phyloP scores from a whole-genome alignment of 2,888 invertebrate species.

The Hemistola chrysoprasaria region DNA sequence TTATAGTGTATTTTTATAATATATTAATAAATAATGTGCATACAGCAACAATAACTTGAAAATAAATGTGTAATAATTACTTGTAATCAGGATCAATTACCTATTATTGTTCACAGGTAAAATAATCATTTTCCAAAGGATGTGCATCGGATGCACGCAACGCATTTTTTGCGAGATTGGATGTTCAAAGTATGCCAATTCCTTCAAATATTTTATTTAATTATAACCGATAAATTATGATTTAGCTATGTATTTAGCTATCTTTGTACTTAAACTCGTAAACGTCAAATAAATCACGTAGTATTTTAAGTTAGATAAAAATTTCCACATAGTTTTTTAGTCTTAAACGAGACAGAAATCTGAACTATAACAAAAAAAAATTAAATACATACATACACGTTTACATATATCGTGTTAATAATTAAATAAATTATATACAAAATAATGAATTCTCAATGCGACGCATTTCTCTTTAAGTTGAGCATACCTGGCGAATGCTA shows the following conservation, averaged over 20 bases:
- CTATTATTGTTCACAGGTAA: slow-evolving; percentile 8
- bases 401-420: no score
- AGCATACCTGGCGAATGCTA: slow-evolving; percentile 58
- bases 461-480: slow-evolving; percentile 72
- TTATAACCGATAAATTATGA: slow-evolving; percentile 5
- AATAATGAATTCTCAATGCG: slow-evolving; percentile 36
- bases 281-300: no score
- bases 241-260: no score
- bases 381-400: no score
- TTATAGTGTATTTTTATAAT: no score
- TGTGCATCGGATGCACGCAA: slow-evolving; percentile 47
- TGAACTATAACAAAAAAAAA: no score
- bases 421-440: not conserved
- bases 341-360: no score
- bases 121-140: slow-evolving; percentile 31
- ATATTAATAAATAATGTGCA: no score
- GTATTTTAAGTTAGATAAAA: no score
- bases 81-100: slow-evolving; percentile 6
- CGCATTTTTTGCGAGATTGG: slow-evolving; percentile 17
- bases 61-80: slow-evolving; percentile 5
- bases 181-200: slow-evolving; percentile 23
- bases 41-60: slow-evolving; percentile 3
- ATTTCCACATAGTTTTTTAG: no score
- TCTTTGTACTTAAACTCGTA: no score
- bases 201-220: slow-evolving; percentile 18